Percentiles rank a stretch among this genome's conserved stretches.
These are phyloP conservation scores for Sebastes cheni DNA, from an alignment of 2,797 vertebrate species.

Conservation along the genomic window DNA sequence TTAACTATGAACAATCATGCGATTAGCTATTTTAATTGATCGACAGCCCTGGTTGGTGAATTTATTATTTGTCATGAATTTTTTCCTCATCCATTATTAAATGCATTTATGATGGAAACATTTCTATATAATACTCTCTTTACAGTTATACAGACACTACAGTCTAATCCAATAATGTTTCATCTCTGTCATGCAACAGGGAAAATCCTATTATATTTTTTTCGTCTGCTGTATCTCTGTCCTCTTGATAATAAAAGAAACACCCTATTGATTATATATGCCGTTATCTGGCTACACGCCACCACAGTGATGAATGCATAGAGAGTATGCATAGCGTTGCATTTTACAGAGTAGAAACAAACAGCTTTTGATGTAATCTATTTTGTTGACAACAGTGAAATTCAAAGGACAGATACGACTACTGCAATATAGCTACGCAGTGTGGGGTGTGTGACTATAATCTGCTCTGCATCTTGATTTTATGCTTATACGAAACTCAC, in stretches of 20 bases:
- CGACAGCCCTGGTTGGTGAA: too few species aligned
- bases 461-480: constrained; percentile 1
- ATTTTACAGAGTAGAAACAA: constrained; percentile 20
- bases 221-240: background rate
- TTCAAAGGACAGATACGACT: background rate
- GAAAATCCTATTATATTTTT: constrained; percentile 2
- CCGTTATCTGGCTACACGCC: background rate
- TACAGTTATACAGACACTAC: background rate
- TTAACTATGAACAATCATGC: too few species aligned
- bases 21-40: too few species aligned
- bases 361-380: constrained; percentile 39
- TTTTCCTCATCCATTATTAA: background rate
- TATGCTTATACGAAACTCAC: background rate
- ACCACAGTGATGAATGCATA: background rate
- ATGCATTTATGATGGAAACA: background rate
- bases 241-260: constrained; percentile 20
- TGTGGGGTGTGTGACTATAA: background rate
- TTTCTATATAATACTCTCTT: background rate
- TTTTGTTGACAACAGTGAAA: constrained; percentile 15
- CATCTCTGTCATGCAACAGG: background rate
- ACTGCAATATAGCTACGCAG: background rate
- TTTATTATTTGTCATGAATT: background rate
- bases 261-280: constrained; percentile 34
- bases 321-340: background rate
- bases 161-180: background rate